Evolutionary conservation across 2,113 vertebrate species (phyloP), one percentile per base, ranked within the genome.

Genomic region (Zapornia atra): DNA sequence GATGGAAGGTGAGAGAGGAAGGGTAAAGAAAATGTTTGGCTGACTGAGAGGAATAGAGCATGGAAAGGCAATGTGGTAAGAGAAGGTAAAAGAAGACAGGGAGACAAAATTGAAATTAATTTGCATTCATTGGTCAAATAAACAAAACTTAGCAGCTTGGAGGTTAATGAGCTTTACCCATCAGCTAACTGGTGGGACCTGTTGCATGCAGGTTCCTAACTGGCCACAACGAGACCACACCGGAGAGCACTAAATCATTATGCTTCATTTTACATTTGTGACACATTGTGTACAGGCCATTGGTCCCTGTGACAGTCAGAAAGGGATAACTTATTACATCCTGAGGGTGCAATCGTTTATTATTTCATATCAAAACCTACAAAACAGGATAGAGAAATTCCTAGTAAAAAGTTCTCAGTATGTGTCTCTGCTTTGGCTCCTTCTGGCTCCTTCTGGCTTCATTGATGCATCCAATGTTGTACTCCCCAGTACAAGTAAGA

Each of bases 341-440:
- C 17, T 4, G 4, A 79, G 22, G 16, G 18, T n/a, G 9, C 0
- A 6, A 29, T 53, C 0, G 1, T 11, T 57, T 63, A 44, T 24
- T 34, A 61, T 71, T 90, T 79, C 24, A 15, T 50, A 40, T 11
- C 2, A 1, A 82, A 85, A 80, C 2, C 12, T 46, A 24, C 8
- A 82, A 82, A 80, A 64, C 3, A 63, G 12, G 7, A 8, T 8
- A 4, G 25, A 26, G 15, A 90, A 90, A 72, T 60, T 18, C 16
- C 34, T n/a, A 19, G 4, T 6, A 40, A 48, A 50, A 77, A 64
- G 22, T 54, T 95, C 48, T 53, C 9, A 4, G n/a, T 83, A 38
- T 20, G 7, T 40, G 4, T 36, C 16, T 33, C 42, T 54, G n/a
- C 9, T 64, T 72, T 42, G 21, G 2, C 5, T 59, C 18, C 42